A percentile compares a stretch with the other conserved stretches of the same genome.
Evolutionary conservation across 2,888 invertebrate species (phyloP).

Genomic region (Andrena fulva): DNA sequence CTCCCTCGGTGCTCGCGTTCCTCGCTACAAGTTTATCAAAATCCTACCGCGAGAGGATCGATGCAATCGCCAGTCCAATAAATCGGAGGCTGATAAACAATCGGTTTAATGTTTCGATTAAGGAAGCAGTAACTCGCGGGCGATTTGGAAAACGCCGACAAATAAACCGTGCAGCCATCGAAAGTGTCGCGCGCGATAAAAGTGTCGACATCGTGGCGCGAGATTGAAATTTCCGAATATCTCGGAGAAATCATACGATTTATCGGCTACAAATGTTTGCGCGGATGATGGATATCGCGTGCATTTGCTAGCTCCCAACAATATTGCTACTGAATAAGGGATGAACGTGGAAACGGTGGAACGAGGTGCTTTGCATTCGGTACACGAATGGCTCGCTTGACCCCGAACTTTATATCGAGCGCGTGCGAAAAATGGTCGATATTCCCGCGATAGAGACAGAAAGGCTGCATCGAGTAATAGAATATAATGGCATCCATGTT

Average conservation of each 20-base stretch:
- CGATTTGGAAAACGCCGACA: not conserved
- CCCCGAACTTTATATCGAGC: constrained; percentile 44
- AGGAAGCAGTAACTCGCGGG: not conserved
- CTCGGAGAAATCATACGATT: constrained; percentile 24
- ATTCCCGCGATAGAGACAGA: constrained; percentile 19
- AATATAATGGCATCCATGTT: not conserved
- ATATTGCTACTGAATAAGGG: constrained; percentile 37
- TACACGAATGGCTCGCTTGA: constrained; percentile 30
- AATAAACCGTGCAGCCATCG: not conserved
- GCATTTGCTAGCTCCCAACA: not conserved
- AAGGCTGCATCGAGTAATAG: constrained; percentile 44
- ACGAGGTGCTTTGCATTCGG: constrained; percentile 32
- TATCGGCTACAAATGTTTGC: constrained; percentile 29
- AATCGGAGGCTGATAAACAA: not conserved
- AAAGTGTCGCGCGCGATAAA: not conserved
- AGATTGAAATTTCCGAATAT: constrained; percentile 29
- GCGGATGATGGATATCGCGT: constrained; percentile 22
- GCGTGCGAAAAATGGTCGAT: constrained; percentile 28
- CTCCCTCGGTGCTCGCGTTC: not conserved
- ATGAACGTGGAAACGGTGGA: constrained; percentile 19
- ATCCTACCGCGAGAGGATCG: not conserved
- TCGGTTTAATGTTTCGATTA: not conserved
- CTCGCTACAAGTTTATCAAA: not conserved
- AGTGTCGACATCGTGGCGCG: not conserved
- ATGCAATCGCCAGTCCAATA: not conserved